phyloP scores from a whole-genome alignment of 2,797 vertebrate species.

The Scomberomorus guttatus region DNA sequence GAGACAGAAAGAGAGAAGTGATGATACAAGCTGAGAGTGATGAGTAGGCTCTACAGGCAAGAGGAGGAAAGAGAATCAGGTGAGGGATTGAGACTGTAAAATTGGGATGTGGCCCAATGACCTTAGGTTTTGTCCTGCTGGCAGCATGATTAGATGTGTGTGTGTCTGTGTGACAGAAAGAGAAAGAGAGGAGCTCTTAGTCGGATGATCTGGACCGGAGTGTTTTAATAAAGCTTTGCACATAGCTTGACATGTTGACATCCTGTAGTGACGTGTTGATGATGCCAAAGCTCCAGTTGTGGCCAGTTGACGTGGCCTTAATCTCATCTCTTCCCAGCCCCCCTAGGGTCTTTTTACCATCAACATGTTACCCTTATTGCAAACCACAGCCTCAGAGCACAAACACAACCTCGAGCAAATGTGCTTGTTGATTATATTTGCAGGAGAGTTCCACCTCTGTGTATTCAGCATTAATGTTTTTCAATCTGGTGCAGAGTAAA shows the following conservation, averaged over 20 bases:
- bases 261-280: conserved; percentile 68
- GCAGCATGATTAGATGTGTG: conserved; percentile 32
- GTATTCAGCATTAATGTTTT: conserved; percentile 31
- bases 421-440: conserved; percentile 47
- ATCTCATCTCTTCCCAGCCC: conserved; percentile 55
- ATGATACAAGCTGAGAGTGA: conserved; percentile 13
- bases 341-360: conserved; percentile 55
- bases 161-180: conserved; percentile 34
- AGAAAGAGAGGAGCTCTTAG: conserved; percentile 36
- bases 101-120: conserved; percentile 42
- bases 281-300: conserved; percentile 67
- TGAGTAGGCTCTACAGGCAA: neutral
- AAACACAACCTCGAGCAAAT: conserved; percentile 30
- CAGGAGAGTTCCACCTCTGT: conserved; percentile 20
- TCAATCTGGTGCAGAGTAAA: conserved; percentile 37
- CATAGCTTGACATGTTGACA: conserved; percentile 60
- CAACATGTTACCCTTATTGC: conserved; percentile 58
- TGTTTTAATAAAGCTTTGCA: conserved; percentile 71
- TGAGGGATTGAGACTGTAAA: conserved; percentile 14
- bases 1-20: neutral
- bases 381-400: conserved; percentile 32
- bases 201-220: conserved; percentile 43
- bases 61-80: conserved; percentile 19
- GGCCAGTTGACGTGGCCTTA: conserved; percentile 72
- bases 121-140: conserved; percentile 29